phyloP scores from a whole-genome alignment of 2,888 invertebrate species.

The Heliconius cydno region DNA sequence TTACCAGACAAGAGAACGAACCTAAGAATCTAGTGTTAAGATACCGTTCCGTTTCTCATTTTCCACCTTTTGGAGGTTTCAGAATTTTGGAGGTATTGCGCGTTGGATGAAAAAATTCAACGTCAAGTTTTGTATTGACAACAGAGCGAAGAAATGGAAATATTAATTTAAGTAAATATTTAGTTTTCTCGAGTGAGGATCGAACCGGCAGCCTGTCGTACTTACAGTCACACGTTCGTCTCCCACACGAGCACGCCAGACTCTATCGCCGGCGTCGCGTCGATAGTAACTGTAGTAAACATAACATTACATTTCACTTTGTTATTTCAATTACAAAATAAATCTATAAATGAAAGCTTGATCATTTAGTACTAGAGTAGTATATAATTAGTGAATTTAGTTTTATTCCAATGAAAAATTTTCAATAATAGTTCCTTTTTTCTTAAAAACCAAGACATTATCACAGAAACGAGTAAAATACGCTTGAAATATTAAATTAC shows the following conservation, averaged over 20 bases:
- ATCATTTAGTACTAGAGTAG: background rate
- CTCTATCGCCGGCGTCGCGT: constrained; percentile 20
- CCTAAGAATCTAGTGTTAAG: too few relatives aligned
- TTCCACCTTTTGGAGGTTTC: too few relatives aligned
- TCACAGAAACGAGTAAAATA: background rate
- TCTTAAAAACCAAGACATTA: background rate
- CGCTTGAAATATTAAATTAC: background rate
- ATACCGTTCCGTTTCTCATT: too few relatives aligned
- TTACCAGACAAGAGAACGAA: too few relatives aligned
- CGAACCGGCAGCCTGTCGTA: too few relatives aligned
- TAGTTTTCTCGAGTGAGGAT: too few relatives aligned
- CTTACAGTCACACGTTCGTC: background rate
- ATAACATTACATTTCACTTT: background rate
- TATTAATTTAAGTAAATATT: too few relatives aligned
- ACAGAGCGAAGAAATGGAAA: too few relatives aligned
- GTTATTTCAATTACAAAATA: background rate
- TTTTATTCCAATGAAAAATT: too few relatives aligned
- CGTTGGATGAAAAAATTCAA: too few relatives aligned
- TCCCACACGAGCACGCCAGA: constrained; percentile 21
- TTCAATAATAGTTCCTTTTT: background rate
- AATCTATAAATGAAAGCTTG: background rate
- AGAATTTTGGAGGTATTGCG: too few relatives aligned
- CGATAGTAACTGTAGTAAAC: constrained; percentile 13
- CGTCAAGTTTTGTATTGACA: too few relatives aligned
- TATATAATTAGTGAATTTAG: background rate